Base-by-base conservation (phyloP, 2,797 vertebrate species). In the Oreochromis grahami region DNA sequence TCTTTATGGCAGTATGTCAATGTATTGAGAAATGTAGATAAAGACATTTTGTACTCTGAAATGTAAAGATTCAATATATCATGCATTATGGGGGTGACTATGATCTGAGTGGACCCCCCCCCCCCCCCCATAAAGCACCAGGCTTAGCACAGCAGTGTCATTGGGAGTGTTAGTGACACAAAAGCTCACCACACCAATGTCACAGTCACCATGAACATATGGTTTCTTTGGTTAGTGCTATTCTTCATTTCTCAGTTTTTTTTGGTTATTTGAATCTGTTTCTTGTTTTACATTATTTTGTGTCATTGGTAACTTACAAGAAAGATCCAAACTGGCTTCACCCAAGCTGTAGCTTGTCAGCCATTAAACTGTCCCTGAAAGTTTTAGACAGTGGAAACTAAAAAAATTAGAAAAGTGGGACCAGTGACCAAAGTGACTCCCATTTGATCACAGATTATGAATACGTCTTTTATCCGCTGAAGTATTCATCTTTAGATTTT, bases 41-140 rank as follows among this genome's bases (percentile, higher is more conserved):
- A 78, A 82, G 79, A 72, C 38, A 81, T 88, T 83, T 89, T 81
- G 36, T 53, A 53, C 48, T 60, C 29, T 72, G 63, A 87, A 83
- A 77, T 24, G 80, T 55, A 81, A 81, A 53, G 34, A 88, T 85
- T 80, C 48, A 81, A 72, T 84, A 79, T 56, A 48, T 84, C 26
- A 85, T 63, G 78, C 74, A 88, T 58, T 63, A 80, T 53, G 34
- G 32, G 34, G 38, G 15, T 24, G n/a, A 32, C 60, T 43, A 87
- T 84, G 43, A 72, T 74, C 15, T 74, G 68, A 29, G 43, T 74
- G 10, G 68, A 8, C 15, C 68, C 32, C 68, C 68, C 10, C 21
- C 5, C 5, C 50, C 52, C 52, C 36, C 77, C 15, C 45, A 14
- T 14, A 34, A 65, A 72, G 52, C 7, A 26, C 11, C 51, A 12